These are phyloP conservation scores for Paramormyrops hopkinsi DNA, from an alignment of 2,797 vertebrate species.

Conservation along the genomic window DNA sequence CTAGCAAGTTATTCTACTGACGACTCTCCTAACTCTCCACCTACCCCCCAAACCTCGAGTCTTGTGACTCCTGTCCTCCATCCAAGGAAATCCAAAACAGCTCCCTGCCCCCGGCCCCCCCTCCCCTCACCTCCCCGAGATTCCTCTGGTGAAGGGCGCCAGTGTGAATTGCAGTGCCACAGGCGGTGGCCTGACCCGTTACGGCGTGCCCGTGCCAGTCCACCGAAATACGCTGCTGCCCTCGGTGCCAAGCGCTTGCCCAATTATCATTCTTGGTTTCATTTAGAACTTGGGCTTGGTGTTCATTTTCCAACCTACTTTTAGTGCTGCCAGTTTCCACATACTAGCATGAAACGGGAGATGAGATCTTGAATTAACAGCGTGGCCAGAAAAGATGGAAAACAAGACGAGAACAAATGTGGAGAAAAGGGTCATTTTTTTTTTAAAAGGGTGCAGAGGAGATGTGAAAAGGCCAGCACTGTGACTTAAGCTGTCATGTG, in stretches of 20 bases:
- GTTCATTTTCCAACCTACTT: conserved; percentile 62
- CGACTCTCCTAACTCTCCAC: conserved; percentile 23
- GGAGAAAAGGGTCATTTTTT: background rate
- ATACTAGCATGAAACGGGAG: conserved; percentile 15
- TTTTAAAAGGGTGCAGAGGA: background rate
- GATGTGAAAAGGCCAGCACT: background rate
- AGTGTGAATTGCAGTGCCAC: background rate
- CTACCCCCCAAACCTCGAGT: conserved; percentile 32
- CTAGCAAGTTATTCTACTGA: conserved; percentile 48
- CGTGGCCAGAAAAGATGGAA: conserved; percentile 7
- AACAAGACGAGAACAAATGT: background rate
- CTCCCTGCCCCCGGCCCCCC: background rate
- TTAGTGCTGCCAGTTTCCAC: conserved; percentile 51
- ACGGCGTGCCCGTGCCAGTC: conserved; percentile 16
- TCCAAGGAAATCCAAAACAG: conserved; percentile 16
- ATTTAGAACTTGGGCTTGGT: conserved; percentile 58
- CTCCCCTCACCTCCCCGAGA: background rate
- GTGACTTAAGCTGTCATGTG: background rate
- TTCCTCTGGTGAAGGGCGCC: background rate
- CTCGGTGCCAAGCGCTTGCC: background rate
- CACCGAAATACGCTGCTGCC: conserved; percentile 42
- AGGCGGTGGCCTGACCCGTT: background rate
- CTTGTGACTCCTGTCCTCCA: conserved; percentile 47
- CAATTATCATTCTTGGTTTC: conserved; percentile 56
- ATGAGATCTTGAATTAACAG: background rate